Evolutionary conservation across 2,113 vertebrate species (phyloP).

Genomic region (human): GRCh38 chr3:159792001-159792500

Average conservation of each 20-base stretch:
- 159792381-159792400: background rate
- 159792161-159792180: background rate
- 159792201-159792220: background rate
- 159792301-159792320: background rate
- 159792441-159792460: background rate
- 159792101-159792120: conserved; percentile 3
- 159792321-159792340: background rate
- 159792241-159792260: background rate
- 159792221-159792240: background rate
- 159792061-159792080: background rate
- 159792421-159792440: background rate
- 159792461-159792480: background rate
- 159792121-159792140: conserved; percentile 56
- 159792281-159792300: background rate
- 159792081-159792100: conserved; percentile 37
- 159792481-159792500: background rate
- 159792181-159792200: background rate
- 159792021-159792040: background rate
- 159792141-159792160: background rate
- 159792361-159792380: background rate
- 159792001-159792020: background rate
- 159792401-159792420: background rate
- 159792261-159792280: background rate
- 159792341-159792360: background rate
- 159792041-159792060: background rate